Evolutionary conservation across 35 echinoderm and acorn worm species (phyloP).

Genomic region (Holothuria glaberrima): DNA sequence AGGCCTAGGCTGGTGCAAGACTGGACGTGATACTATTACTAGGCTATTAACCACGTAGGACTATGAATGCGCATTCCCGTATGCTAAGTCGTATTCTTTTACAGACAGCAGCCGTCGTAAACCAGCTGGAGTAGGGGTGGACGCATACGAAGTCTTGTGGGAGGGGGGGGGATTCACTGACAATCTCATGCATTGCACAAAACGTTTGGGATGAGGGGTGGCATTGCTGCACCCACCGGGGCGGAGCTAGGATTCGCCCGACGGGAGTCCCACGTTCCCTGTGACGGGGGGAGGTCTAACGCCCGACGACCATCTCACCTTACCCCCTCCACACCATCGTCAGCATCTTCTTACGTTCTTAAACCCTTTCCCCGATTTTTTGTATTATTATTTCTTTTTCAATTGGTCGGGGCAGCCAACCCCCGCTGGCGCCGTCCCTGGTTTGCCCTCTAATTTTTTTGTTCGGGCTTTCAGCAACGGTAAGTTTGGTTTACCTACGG

Average conservation of each 20-base stretch:
- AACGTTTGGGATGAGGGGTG: not conserved
- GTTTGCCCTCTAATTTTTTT: not conserved
- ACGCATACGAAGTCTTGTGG: not conserved
- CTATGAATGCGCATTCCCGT: not conserved
- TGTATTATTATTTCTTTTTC: not conserved
- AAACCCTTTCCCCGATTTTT: constrained; percentile 2
- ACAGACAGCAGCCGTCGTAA: not conserved
- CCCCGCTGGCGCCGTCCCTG: not conserved
- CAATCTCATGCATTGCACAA: not conserved
- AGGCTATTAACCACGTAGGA: constrained; percentile 2
- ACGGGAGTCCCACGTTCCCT: not conserved
- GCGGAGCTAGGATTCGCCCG: too few relatives aligned
- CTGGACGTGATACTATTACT: constrained; percentile 2
- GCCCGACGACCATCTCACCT: not conserved
- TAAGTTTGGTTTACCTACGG: constrained; percentile 2
- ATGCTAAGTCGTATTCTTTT: constrained; percentile 8
- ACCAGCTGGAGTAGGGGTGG: not conserved
- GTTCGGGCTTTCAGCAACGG: not conserved
- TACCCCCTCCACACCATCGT: not conserved
- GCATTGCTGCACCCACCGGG: not conserved
- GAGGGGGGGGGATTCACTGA: constrained; percentile 4
- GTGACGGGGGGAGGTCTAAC: not conserved
- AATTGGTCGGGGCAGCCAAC: not conserved
- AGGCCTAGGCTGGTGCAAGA: not conserved
- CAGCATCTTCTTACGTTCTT: not conserved